Conservation (phyloP, 2,797 vertebrate genomes). For the Diglossa cyanea region DNA sequence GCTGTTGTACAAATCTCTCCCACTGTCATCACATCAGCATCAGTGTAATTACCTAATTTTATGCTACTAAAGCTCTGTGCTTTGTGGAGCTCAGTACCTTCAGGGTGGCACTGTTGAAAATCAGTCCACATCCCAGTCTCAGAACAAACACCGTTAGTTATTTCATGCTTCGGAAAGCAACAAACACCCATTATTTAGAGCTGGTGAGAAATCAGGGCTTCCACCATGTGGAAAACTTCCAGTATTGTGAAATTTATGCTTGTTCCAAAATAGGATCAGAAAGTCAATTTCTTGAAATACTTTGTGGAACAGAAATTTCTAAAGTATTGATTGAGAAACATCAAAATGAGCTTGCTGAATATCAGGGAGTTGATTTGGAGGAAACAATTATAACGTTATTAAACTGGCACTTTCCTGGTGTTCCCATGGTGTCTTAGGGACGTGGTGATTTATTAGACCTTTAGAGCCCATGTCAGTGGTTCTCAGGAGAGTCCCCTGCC, state of each 20-base stretch:
- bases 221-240: slow-evolving; percentile 2
- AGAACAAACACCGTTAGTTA: slow-evolving; percentile 23
- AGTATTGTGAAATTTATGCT: slow-evolving; percentile 12
- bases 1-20: neutral
- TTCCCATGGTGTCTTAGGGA: fast-evolving
- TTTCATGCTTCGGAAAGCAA: slow-evolving; percentile 56
- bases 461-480: fast-evolving
- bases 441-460: neutral
- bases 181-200: slow-evolving; percentile 55
- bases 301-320: neutral
- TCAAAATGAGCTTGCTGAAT: neutral
- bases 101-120: slow-evolving; percentile 47
- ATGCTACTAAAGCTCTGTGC: slow-evolving; percentile 2
- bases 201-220: slow-evolving; percentile 15
- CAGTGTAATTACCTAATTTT: slow-evolving; percentile 21
- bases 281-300: neutral
- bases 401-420: neutral
- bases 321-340: neutral
- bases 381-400: neutral
- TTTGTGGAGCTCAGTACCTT: slow-evolving; percentile 33
- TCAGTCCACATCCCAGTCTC: slow-evolving; percentile 34
- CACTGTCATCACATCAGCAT: neutral
- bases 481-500: neutral
- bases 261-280: neutral
- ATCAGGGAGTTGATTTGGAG: neutral